Percentiles rank a stretch among this genome's conserved stretches.
These are phyloP conservation scores for Luehdorfia chinensis DNA, from an alignment of 1,140 invertebrate species.

Conservation along the genomic window DNA sequence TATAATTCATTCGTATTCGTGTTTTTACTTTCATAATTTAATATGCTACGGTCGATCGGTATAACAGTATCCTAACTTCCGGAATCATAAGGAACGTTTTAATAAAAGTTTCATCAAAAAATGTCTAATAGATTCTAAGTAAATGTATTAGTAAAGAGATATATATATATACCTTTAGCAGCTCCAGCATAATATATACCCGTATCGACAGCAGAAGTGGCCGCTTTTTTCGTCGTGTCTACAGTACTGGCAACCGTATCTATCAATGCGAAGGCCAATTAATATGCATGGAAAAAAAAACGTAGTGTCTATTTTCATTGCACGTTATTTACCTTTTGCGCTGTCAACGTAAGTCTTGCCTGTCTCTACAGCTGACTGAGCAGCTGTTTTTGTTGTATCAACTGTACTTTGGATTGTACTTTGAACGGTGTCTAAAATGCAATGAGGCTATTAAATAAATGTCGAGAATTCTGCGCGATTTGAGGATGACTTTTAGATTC, in stretches of 20 bases:
- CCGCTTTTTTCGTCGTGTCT: constrained; percentile 34
- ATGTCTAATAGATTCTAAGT: too few species aligned
- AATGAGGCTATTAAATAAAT: background rate
- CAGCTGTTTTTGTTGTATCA: constrained; percentile 37
- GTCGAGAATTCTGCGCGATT: constrained; percentile 19
- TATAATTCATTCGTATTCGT: too few species aligned
- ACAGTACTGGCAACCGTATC: constrained; percentile 30
- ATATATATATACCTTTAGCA: too few species aligned
- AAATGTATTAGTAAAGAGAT: too few species aligned
- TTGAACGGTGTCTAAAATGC: constrained; percentile 32
- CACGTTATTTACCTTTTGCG: constrained; percentile 37
- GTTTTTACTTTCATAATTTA: too few species aligned
- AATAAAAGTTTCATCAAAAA: too few species aligned
- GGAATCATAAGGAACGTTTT: too few species aligned
- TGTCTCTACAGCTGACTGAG: constrained; percentile 31
- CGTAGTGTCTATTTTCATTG: too few species aligned
- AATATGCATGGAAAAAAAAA: constrained; percentile 17
- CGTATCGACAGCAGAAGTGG: constrained; percentile 31
- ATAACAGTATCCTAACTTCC: too few species aligned
- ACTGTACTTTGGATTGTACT: constrained; percentile 33
- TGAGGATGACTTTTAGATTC: too few species aligned
- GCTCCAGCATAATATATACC: constrained; percentile 25
- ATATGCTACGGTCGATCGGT: too few species aligned
- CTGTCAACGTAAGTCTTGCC: constrained; percentile 26
- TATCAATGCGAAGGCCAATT: constrained; percentile 22